Conservation (phyloP, 2,888 invertebrate genomes). For the Arrhopalites spinosus region DNA sequence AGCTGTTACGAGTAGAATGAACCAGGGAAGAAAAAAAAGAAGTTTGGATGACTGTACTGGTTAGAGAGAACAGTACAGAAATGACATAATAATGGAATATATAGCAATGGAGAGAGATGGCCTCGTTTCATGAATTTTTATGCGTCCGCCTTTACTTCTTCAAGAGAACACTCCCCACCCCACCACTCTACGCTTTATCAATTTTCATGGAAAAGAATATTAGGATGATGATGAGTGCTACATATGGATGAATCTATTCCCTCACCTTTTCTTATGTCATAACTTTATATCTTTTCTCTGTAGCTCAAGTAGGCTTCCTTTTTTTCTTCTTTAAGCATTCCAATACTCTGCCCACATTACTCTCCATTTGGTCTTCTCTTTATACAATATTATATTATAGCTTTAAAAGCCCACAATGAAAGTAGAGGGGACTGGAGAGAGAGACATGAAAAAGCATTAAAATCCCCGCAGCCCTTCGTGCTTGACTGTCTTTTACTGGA, state of each 20-base stretch:
- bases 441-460: too few species aligned
- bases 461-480: too few species aligned
- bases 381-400: too few species aligned
- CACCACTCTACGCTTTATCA: conserved; percentile 38
- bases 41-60: too few species aligned
- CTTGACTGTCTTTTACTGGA: too few species aligned
- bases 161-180: background rate
- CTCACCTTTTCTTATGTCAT: background rate
- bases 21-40: too few species aligned
- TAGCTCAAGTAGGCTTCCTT: background rate
- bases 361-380: too few species aligned
- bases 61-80: background rate
- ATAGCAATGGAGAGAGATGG: background rate
- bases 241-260: background rate
- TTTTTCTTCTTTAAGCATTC: background rate
- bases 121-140: conserved; percentile 19
- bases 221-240: background rate
- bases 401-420: too few species aligned
- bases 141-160: conserved; percentile 11
- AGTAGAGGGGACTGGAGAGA: too few species aligned
- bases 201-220: conserved; percentile 34
- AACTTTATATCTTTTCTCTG: background rate
- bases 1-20: too few species aligned
- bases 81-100: too few species aligned
- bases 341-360: too few species aligned